Conservation (phyloP, 2,797 vertebrate genomes). For the Odontamblyopus lacepedii region DNA sequence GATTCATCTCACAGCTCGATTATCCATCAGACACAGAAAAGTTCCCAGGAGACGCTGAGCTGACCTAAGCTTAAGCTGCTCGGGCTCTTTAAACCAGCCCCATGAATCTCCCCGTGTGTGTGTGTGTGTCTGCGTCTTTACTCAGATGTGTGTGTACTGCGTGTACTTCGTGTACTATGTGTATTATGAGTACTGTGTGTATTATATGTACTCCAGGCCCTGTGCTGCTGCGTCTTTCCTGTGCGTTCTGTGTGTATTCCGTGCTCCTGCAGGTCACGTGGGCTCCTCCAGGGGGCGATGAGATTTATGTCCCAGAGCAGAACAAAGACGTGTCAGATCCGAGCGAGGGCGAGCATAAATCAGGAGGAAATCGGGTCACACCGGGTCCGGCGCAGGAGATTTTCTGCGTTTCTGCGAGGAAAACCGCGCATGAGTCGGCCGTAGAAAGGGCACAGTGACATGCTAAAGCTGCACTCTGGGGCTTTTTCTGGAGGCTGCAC, state of each 20-base stretch:
- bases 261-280: conserved; percentile 55
- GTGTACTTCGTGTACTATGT: too few relatives aligned
- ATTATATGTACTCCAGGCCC: too few relatives aligned
- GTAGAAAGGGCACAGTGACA: too few relatives aligned
- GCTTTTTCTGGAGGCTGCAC: too few relatives aligned
- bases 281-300: conserved; percentile 61
- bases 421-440: background rate
- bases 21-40: conserved; percentile 1
- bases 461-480: too few relatives aligned
- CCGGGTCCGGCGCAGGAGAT: conserved; percentile 58
- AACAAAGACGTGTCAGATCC: conserved; percentile 75
- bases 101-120: background rate
- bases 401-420: background rate
- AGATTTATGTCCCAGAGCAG: conserved; percentile 77
- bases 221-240: background rate
- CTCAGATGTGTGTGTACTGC: too few relatives aligned
- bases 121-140: background rate
- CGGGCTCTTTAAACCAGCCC: background rate
- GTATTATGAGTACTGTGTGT: too few relatives aligned
- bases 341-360: conserved; percentile 72
- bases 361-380: conserved; percentile 77
- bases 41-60: background rate
- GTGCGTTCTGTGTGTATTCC: background rate
- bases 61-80: background rate
- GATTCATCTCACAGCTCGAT: too few relatives aligned